These are phyloP conservation scores for Drepanosiphum platanoidis DNA, from an alignment of 2,888 invertebrate species.

Conservation along the genomic window DNA sequence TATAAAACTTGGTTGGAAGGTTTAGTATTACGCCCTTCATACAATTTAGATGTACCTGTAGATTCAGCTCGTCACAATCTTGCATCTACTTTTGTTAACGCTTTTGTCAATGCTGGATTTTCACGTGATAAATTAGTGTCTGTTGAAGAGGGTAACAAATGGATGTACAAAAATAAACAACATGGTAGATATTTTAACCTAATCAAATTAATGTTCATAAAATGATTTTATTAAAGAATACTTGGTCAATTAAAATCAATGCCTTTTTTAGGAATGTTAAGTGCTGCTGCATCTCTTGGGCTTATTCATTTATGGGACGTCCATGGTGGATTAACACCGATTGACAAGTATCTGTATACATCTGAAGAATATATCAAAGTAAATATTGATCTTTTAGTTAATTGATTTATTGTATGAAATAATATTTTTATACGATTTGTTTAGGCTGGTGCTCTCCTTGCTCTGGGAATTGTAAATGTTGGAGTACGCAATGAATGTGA, in stretches of 20 bases:
- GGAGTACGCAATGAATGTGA: slow-evolving; percentile 98
- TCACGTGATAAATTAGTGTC: slow-evolving; percentile 94
- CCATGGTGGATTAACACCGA: slow-evolving; percentile 96
- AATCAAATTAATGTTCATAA: not conserved
- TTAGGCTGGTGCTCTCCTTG: slow-evolving; percentile 90
- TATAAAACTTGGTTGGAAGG: slow-evolving; percentile 96
- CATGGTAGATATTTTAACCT: slow-evolving; percentile 71
- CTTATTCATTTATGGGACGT: slow-evolving; percentile 98
- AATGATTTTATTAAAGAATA: not conserved
- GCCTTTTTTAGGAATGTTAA: slow-evolving; percentile 79
- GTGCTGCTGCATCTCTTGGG: slow-evolving; percentile 96
- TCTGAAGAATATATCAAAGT: slow-evolving; percentile 94
- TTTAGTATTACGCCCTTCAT: slow-evolving; percentile 65
- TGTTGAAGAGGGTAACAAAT: slow-evolving; percentile 83
- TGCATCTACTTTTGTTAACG: slow-evolving; percentile 97
- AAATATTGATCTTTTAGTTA: slow-evolving; percentile 33
- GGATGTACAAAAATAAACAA: slow-evolving; percentile 98
- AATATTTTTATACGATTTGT: slow-evolving; percentile 10
- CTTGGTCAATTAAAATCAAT: not conserved
- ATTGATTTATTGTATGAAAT: not conserved
- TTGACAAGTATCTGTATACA: slow-evolving; percentile 96
- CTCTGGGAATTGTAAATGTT: slow-evolving; percentile 96
- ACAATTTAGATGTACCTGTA: slow-evolving; percentile 70
- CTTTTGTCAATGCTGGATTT: slow-evolving; percentile 98
- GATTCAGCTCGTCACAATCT: slow-evolving; percentile 97